Evolutionary conservation across 2,113 vertebrate genomes (phyloP).

Genomic region (Ageneiosus marmoratus): DNA sequence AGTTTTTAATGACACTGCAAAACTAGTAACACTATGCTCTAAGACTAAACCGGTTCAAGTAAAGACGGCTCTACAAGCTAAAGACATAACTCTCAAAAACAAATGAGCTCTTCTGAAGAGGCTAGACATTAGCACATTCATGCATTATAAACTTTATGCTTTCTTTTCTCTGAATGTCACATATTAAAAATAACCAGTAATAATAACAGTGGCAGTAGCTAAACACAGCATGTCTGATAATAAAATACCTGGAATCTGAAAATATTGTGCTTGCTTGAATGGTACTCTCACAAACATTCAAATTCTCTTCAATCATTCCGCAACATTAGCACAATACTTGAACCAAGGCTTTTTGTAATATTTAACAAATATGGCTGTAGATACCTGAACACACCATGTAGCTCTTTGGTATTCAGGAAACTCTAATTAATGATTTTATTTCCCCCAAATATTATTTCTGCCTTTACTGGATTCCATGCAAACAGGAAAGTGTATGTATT

Average conservation of each 20-base stretch:
- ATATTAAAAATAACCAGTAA: background rate
- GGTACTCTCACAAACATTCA: background rate
- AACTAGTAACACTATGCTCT: background rate
- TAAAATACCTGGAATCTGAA: background rate
- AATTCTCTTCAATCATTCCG: background rate
- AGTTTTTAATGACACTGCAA: slow-evolving; percentile 42
- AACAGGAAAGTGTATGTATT: background rate
- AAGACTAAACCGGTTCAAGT: background rate
- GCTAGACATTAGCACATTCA: background rate
- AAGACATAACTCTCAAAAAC: background rate
- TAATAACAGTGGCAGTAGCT: background rate
- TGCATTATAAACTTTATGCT: background rate
- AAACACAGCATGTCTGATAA: background rate
- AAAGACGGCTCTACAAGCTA: background rate
- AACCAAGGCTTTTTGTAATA: background rate
- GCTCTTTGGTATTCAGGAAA: background rate
- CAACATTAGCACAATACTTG: background rate
- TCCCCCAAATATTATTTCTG: background rate
- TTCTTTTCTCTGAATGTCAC: background rate
- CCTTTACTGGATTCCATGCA: background rate
- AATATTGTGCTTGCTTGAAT: background rate
- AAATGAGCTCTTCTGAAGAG: background rate
- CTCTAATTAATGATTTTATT: background rate
- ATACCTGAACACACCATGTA: background rate
- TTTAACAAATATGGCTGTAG: background rate